Conservation (phyloP, 2,113 vertebrate species). For the Ictidomys tridecemlineatus region DNA sequence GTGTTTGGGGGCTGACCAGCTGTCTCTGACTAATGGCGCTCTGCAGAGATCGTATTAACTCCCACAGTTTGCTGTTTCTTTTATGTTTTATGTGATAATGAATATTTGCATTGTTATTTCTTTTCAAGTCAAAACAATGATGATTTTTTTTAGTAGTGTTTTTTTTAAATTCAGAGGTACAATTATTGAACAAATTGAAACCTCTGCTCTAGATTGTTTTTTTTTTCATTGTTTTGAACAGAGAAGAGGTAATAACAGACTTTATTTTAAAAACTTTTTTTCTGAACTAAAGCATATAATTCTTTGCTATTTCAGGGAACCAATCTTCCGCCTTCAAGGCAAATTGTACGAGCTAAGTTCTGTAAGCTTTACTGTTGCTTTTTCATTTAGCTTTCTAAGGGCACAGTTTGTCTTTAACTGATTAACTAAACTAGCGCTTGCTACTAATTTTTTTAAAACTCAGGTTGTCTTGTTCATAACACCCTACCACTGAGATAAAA, state of each 20-base stretch:
- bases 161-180: constrained; percentile 81
- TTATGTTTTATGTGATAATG: constrained; percentile 75
- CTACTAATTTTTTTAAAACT: constrained; percentile 83
- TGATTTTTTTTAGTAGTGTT: constrained; percentile 55
- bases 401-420: constrained; percentile 87
- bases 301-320: constrained; percentile 93
- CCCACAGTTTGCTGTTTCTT: constrained; percentile 77
- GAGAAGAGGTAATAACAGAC: constrained; percentile 87
- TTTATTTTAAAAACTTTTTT: constrained; percentile 84
- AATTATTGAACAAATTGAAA: constrained; percentile 82
- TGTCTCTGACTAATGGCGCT: constrained; percentile 78
- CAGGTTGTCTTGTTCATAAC: constrained; percentile 84
- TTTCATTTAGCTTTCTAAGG: constrained; percentile 89
- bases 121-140: constrained; percentile 82
- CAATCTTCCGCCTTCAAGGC: constrained; percentile 93
- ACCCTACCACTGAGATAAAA: constrained; percentile 80
- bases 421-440: constrained; percentile 86
- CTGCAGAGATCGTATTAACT: constrained; percentile 81
- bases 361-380: constrained; percentile 93
- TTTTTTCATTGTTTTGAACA: constrained; percentile 84
- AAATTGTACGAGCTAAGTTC: constrained; percentile 97
- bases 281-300: constrained; percentile 90
- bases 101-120: constrained; percentile 82
- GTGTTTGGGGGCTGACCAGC: constrained; percentile 71
- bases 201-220: constrained; percentile 82